Evolutionary conservation across 2,888 invertebrate genomes (phyloP).

Genomic region (Dione juno): DNA sequence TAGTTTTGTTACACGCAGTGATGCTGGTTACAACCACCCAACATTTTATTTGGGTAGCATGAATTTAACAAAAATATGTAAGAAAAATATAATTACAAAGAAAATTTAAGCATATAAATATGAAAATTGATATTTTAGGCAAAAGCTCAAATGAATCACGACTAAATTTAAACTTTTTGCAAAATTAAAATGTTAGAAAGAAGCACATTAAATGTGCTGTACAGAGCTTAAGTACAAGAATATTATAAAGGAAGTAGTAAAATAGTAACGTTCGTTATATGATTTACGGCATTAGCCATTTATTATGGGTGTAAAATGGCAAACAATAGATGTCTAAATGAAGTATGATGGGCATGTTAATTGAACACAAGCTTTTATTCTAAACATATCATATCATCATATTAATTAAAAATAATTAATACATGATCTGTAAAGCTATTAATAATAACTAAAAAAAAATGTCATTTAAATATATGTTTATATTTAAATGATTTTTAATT

Average conservation of each 20-base stretch:
- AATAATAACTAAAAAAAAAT: background rate
- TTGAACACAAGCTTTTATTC: slow-evolving; percentile 1
- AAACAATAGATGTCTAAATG: slow-evolving; percentile 13
- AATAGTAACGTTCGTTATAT: background rate
- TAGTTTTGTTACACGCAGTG: no score
- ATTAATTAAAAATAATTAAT: background rate
- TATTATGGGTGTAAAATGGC: background rate
- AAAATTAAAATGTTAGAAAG: background rate
- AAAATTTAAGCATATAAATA: no score
- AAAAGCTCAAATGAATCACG: no score
- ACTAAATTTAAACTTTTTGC: background rate
- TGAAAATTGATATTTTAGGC: no score
- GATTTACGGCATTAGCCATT: background rate
- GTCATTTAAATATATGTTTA: no score
- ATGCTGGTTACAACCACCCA: no score
- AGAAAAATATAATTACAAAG: no score
- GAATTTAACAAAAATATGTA: no score
- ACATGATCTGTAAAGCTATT: background rate
- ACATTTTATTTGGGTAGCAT: no score
- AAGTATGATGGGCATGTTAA: background rate
- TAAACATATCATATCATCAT: background rate
- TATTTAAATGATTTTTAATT: no score
- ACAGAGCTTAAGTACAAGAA: background rate
- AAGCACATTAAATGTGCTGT: background rate
- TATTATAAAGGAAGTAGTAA: background rate